A percentile compares a stretch with the other conserved stretches of the same genome.
These are phyloP conservation scores for Semaprochilodus insignis DNA, from an alignment of 2,797 vertebrate species.

Conservation along the genomic window DNA sequence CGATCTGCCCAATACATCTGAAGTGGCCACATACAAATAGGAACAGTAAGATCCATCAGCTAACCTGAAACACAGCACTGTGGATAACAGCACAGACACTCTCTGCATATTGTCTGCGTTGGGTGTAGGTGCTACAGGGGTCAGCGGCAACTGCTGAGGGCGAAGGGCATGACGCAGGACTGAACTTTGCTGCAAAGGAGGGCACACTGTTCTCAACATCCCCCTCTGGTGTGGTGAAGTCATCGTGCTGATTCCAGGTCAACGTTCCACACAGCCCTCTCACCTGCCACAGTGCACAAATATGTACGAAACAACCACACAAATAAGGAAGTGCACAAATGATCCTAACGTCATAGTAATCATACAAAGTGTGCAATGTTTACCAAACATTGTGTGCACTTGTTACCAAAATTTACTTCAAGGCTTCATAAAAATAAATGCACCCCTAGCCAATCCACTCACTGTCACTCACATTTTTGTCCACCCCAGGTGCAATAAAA, in stretches of 20 bases:
- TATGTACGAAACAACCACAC: conserved; percentile 20
- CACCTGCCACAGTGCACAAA: conserved; percentile 75
- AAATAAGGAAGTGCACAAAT: background rate
- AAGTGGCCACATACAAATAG: background rate
- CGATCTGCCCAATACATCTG: too few relatives aligned
- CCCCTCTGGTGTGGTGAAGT: conserved; percentile 89
- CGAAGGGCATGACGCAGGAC: conserved; percentile 68
- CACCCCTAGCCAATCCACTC: too few relatives aligned
- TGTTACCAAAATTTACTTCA: too few relatives aligned
- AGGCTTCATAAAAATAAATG: too few relatives aligned
- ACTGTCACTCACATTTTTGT: too few relatives aligned
- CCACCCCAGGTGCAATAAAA: too few relatives aligned
- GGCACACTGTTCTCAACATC: conserved; percentile 83
- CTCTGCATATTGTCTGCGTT: conserved; percentile 77
- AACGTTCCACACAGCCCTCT: conserved; percentile 91
- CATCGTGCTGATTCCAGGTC: conserved; percentile 89
- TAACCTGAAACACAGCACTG: conserved; percentile 83
- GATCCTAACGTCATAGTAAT: background rate
- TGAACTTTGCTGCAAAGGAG: conserved; percentile 84
- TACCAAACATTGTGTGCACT: too few relatives aligned
- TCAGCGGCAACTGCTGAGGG: conserved; percentile 55
- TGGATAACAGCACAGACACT: conserved; percentile 80
- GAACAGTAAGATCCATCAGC: background rate
- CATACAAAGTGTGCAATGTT: too few relatives aligned
- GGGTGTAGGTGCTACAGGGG: conserved; percentile 79